These are phyloP conservation scores for Anthoptus insignis DNA, from an alignment of 2,888 invertebrate genomes.

Conservation along the genomic window DNA sequence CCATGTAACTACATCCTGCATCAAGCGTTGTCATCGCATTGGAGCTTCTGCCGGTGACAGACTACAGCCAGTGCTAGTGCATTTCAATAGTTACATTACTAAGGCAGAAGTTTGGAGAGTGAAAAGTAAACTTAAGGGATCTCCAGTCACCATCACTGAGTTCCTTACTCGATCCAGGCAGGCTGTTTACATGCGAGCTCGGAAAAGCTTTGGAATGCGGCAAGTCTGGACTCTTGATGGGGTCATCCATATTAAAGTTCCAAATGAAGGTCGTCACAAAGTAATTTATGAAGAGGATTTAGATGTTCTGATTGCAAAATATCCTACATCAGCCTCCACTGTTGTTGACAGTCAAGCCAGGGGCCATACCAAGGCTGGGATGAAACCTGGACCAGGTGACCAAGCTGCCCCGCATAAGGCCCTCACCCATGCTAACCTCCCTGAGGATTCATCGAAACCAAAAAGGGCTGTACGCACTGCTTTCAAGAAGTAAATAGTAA, in stretches of 20 bases:
- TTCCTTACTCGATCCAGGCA: no score
- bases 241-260: not conserved
- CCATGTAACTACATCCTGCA: not conserved
- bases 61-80: not conserved
- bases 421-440: no score
- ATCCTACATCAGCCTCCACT: no score
- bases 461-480: no score
- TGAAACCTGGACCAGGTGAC: no score
- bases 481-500: no score
- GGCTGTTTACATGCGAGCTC: not conserved
- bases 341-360: no score
- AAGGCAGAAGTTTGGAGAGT: conserved; percentile 1
- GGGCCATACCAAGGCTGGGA: no score
- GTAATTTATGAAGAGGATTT: not conserved
- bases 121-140: not conserved
- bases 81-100: not conserved
- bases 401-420: no score
- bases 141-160: not conserved
- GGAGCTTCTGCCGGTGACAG: not conserved
- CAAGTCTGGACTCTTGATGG: not conserved
- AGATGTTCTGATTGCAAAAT: no score
- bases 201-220: not conserved
- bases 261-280: not conserved
- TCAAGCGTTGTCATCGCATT: not conserved
- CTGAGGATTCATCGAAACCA: no score